Evolutionary conservation across 2,113 vertebrate species (phyloP), one percentile per base, ranked within the genome.

Genomic region (Pomatorhinus ruficollis): DNA sequence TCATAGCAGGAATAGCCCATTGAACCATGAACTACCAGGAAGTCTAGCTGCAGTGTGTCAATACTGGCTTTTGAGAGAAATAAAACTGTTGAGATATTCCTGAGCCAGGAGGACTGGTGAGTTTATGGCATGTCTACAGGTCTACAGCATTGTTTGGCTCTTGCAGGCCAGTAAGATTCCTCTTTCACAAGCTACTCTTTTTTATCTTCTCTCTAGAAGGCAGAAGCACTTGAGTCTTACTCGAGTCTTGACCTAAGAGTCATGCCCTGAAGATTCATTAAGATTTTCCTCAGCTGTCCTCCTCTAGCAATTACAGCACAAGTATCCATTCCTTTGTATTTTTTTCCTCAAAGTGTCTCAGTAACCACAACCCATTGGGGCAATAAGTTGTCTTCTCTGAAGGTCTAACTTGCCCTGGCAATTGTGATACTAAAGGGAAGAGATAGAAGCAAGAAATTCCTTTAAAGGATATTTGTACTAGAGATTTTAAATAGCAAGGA

Each of bases 1-100:
- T 98, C 59, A 8, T 84, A 84, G 83, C 95, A 54, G 97, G 97
- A 53, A 87, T 97, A 84, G 86, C 92, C 42, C 97, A 92, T 44
- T 97, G 88, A 96, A 42, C 14, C 21, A 8, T 5, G 24, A 81
- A 21, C 23, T 49, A 31, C 30, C n/a, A 47, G 50, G 57, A 57
- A 61, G 42, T 22, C 57, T 52, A 75, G 17, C 33, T 71, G 61
- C 44, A 59, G 15, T 7, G 14, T 47, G 27, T 22, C 54, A 69
- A 3, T 30, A 52, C 31, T 3, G 31, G 44, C 37, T 79, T 65
- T 76, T 84, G 40, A 71, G 25, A 87, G 61, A 54, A 92, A 39
- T 13, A 82, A 68, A 71, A 49, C 49, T 27, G 1, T 35, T 10
- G 1, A 24, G 47, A 79, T 49, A 85, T 90, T n/a, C n/a, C 35